phyloP scores from a whole-genome alignment of 30 jellyfish, hydroid and myxozoan species.

The Haliclystus octoradiatus region DNA sequence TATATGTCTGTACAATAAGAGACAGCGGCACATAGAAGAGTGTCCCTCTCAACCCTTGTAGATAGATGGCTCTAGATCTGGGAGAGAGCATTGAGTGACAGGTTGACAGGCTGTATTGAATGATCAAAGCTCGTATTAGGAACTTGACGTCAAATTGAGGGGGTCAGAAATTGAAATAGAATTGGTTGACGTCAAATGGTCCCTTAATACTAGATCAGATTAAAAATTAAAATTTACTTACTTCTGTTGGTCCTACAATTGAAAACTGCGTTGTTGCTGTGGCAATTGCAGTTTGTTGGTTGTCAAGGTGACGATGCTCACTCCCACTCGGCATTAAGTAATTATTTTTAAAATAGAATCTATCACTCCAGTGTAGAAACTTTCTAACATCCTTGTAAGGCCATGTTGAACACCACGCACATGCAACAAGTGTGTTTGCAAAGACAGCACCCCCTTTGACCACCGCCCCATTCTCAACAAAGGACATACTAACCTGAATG shows the following conservation, averaged over 20 bases:
- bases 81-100: too few species aligned
- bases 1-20: too few species aligned
- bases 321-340: neutral
- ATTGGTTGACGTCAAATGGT: too few species aligned
- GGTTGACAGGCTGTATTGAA: too few species aligned
- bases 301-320: neutral
- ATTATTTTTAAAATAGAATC: slow-evolving; percentile 33
- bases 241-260: neutral
- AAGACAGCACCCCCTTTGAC: slow-evolving; percentile 73
- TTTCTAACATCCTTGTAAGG: slow-evolving; percentile 30
- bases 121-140: too few species aligned
- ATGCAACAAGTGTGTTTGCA: slow-evolving; percentile 64
- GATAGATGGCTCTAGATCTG: too few species aligned
- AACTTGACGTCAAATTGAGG: too few species aligned
- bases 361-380: slow-evolving; percentile 56
- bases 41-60: too few species aligned
- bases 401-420: slow-evolving; percentile 51
- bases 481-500: slow-evolving; percentile 35
- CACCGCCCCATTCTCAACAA: slow-evolving; percentile 47
- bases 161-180: too few species aligned
- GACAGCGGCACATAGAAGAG: too few species aligned
- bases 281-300: neutral
- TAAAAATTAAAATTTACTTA: too few species aligned
- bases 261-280: slow-evolving; percentile 5
- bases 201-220: too few species aligned